phyloP scores from a whole-genome alignment of 2,888 invertebrate species.

The Amphipoea lucens region DNA sequence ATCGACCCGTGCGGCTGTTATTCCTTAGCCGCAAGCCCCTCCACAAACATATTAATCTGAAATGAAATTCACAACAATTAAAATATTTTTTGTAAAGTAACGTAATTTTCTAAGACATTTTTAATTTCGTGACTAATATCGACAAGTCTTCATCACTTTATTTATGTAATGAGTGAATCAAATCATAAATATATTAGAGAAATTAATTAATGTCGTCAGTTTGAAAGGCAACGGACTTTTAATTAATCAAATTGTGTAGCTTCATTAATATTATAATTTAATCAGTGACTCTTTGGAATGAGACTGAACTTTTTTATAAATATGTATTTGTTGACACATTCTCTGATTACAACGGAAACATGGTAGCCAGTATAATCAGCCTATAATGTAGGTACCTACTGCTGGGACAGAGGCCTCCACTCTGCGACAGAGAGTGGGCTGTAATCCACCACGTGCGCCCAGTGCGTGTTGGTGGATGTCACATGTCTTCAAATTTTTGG shows the following conservation, averaged over 20 bases:
- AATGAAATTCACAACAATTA: background rate
- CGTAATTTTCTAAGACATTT: background rate
- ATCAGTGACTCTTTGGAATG: conserved; percentile 26
- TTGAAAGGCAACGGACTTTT: conserved; percentile 37
- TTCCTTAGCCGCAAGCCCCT: too few species aligned
- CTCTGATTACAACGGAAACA: conserved; percentile 5
- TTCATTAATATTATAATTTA: conserved; percentile 49
- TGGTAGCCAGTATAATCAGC: background rate
- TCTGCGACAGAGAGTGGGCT: background rate
- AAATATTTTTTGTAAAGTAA: background rate
- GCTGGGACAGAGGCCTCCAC: background rate
- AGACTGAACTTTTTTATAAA: conserved; percentile 31
- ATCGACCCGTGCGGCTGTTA: background rate
- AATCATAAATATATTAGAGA: conserved; percentile 13
- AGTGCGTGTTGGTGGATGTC: background rate
- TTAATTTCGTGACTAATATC: conserved; percentile 9
- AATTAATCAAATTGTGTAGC: conserved; percentile 50
- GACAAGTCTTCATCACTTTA: conserved; percentile 16
- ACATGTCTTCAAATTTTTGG: background rate
- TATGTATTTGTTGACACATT: conserved; percentile 9
- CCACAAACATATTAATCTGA: background rate
- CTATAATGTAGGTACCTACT: background rate
- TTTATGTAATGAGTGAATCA: conserved; percentile 22
- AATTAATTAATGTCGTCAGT: conserved; percentile 31
- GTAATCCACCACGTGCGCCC: background rate